Conservation (phyloP, 2,888 invertebrate species). For the Agrilus cyanescens region DNA sequence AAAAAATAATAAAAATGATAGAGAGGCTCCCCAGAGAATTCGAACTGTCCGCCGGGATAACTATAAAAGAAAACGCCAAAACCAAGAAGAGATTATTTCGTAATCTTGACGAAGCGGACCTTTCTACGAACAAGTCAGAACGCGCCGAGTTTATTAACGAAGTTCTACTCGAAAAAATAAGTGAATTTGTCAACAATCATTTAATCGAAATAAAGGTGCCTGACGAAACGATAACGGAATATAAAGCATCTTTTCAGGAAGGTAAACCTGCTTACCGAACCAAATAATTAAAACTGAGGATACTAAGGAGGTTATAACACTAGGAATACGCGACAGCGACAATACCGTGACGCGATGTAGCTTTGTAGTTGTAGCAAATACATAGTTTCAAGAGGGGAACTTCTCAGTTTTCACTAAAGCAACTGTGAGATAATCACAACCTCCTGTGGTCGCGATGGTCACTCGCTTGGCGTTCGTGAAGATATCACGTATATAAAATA, state of each 20-base stretch:
- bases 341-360: too few species aligned
- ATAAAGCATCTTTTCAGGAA: slow-evolving; percentile 67
- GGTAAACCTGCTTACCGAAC: slow-evolving; percentile 39
- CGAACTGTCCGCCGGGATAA: slow-evolving; percentile 51
- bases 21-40: slow-evolving; percentile 49
- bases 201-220: slow-evolving; percentile 73
- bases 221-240: slow-evolving; percentile 55
- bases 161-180: slow-evolving; percentile 60
- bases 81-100: slow-evolving; percentile 19
- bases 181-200: slow-evolving; percentile 65
- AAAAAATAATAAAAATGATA: slow-evolving; percentile 57
- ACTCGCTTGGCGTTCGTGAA: too few species aligned
- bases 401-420: too few species aligned
- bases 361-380: too few species aligned
- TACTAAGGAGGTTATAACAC: too few species aligned
- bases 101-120: slow-evolving; percentile 32
- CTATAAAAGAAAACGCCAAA: slow-evolving; percentile 38
- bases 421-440: too few species aligned
- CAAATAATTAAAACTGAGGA: too few species aligned
- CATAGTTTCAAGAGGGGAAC: too few species aligned
- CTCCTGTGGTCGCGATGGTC: too few species aligned
- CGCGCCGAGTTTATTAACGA: slow-evolving; percentile 62
- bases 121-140: slow-evolving; percentile 61
- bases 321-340: too few species aligned
- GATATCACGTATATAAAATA: too few species aligned